A percentile compares a stretch with the other conserved stretches of the same genome.
These are phyloP conservation scores for Gobionotothen gibberifrons DNA, from an alignment of 2,797 vertebrate genomes.

Conservation along the genomic window DNA sequence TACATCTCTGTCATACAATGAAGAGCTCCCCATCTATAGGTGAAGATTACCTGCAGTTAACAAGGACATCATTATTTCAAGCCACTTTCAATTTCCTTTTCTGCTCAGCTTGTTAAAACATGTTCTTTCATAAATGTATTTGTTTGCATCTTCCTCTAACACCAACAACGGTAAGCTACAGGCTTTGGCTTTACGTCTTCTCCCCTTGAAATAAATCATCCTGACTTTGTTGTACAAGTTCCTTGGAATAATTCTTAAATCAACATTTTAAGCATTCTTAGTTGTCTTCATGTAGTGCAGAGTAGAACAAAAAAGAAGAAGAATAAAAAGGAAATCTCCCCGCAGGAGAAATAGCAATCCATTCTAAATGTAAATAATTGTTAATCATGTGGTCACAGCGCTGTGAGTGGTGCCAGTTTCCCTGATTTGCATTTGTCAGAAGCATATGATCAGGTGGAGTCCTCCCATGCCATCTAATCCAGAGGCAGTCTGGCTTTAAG, in stretches of 20 bases:
- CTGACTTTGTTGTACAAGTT: slow-evolving; percentile 15
- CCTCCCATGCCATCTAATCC: slow-evolving; percentile 66
- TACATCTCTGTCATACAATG: slow-evolving; percentile 43
- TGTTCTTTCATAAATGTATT: slow-evolving; percentile 34
- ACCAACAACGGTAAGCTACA: slow-evolving; percentile 21
- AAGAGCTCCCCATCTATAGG: slow-evolving; percentile 43
- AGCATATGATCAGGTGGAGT: slow-evolving; percentile 65
- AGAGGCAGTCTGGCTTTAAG: slow-evolving; percentile 91
- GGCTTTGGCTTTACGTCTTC: neutral
- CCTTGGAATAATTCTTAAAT: slow-evolving; percentile 27
- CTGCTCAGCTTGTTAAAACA: slow-evolving; percentile 43
- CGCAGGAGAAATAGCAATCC: slow-evolving; percentile 30
- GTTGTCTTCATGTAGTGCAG: slow-evolving; percentile 22
- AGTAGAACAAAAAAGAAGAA: slow-evolving; percentile 2
- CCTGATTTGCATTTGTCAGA: slow-evolving; percentile 68
- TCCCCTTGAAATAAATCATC: slow-evolving; percentile 3
- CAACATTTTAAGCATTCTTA: slow-evolving; percentile 18
- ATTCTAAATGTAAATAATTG: slow-evolving; percentile 67
- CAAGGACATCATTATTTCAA: slow-evolving; percentile 53
- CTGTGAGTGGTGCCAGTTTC: slow-evolving; percentile 37
- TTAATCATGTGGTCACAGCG: slow-evolving; percentile 59
- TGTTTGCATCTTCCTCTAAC: slow-evolving; percentile 18
- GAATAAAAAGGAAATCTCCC: slow-evolving; percentile 34
- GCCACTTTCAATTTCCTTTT: slow-evolving; percentile 35
- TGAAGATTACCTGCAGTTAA: slow-evolving; percentile 59